Evolutionary conservation across 2,113 vertebrate species (phyloP).

Genomic region (Ceyx cyanopectus): DNA sequence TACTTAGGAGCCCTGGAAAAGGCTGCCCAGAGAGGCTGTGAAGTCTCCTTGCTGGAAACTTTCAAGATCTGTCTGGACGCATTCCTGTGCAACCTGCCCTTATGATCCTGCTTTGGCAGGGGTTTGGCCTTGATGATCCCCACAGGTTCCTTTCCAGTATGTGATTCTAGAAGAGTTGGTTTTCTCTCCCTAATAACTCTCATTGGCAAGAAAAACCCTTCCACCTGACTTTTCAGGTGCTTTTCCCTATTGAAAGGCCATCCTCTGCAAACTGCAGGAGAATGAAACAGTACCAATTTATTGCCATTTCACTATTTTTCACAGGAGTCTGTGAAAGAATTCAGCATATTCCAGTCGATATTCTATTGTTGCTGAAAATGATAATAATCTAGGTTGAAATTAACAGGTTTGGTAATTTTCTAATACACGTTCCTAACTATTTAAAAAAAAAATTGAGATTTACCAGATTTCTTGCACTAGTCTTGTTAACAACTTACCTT

Average conservation of each 20-base stretch:
- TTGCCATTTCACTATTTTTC: not conserved
- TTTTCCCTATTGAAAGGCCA: not conserved
- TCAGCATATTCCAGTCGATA: not conserved
- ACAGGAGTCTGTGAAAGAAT: not conserved
- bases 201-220: not conserved
- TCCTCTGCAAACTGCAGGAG: not conserved
- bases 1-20: too few species aligned
- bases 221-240: not conserved
- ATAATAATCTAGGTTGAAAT: not conserved
- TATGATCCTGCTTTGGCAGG: too few species aligned
- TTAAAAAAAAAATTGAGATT: not conserved
- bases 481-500: constrained; percentile 8
- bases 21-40: too few species aligned
- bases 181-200: not conserved
- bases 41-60: too few species aligned
- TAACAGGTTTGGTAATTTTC: accelerated
- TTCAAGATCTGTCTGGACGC: too few species aligned
- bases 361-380: not conserved
- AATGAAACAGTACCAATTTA: not conserved
- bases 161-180: not conserved
- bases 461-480: not conserved
- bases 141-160: too few species aligned
- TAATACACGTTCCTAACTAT: not conserved
- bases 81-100: too few species aligned
- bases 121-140: too few species aligned